Percentiles rank a stretch among this genome's conserved stretches.
These are phyloP conservation scores for Zaprionus obscuricornis DNA, from an alignment of 2,888 invertebrate species.

Conservation along the genomic window DNA sequence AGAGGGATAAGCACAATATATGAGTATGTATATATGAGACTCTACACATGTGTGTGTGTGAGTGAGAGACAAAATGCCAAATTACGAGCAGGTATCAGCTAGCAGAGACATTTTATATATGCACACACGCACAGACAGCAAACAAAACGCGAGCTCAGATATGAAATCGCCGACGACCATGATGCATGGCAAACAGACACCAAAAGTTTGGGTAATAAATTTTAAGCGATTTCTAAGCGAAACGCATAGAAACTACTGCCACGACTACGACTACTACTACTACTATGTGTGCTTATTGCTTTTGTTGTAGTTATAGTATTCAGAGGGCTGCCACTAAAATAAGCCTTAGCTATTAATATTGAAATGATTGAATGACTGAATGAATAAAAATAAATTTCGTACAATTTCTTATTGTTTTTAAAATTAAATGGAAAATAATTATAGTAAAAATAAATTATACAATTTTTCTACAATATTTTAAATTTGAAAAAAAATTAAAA, in stretches of 20 bases:
- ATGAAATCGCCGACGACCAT: slow-evolving; percentile 47
- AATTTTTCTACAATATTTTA: no score
- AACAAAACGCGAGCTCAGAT: slow-evolving; percentile 41
- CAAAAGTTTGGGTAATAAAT: slow-evolving; percentile 73
- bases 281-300: slow-evolving; percentile 11
- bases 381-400: no score
- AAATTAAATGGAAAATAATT: no score
- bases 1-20: slow-evolving; percentile 9
- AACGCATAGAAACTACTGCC: slow-evolving; percentile 45
- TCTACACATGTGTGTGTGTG: slow-evolving; percentile 1
- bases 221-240: slow-evolving; percentile 66
- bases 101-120: slow-evolving; percentile 62
- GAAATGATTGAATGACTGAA: no score
- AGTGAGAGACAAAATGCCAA: slow-evolving; percentile 35
- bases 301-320: no score
- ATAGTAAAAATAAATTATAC: no score
- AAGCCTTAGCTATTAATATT: no score
- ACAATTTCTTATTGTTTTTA: no score
- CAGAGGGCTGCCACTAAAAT: no score
- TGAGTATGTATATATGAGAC: not conserved
- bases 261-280: no score
- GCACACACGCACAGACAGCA: slow-evolving; percentile 64
- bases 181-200: slow-evolving; percentile 68
- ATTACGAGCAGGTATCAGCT: slow-evolving; percentile 54
- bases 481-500: no score